Base-by-base conservation (phyloP, 2,888 invertebrate genomes). In the Pollenia labialis region DNA sequence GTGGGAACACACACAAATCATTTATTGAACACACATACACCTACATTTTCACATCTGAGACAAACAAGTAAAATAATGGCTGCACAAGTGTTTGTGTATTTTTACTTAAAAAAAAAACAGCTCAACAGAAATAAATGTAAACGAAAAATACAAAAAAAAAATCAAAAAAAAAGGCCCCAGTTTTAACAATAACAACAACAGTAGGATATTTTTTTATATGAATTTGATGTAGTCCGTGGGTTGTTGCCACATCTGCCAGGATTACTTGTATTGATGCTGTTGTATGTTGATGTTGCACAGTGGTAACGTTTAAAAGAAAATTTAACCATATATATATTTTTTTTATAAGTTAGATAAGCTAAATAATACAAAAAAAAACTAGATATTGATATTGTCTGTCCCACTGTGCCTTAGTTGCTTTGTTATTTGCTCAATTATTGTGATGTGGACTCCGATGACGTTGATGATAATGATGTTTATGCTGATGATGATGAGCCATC, bases 401-500 rank as follows among this genome's bases (percentile, higher is more conserved):
- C 64, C 66, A 81, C 81, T 72, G 81, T 81, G 10, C 18, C 32
- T 40, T 14, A 18, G 46, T 64, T 72, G 14, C 10, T 50, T 40
- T 44, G 11, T 54, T 64, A 12, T 23, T 56, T 18, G 14, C 58
- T 62, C 46, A 52, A 40, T 40, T 46, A 48, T 48, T 81, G 23
- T 52, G 16, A n/a, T 52, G 40, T 46, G 64, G 18, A 54, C 56
- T 60, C 32, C 46, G 56, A 46, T 56, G 48, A 62, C 18, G 64
- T 64, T 72, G 52, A 72, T 52, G 66, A 52, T 54, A 62, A 76
- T 68, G 16, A 54, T 60, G 52, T n/a, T 81, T 16, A 54, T 75
- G 69, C 12, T 50, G 69, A 54, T 44, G 82, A 74, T 83, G 83
- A 83, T 80, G 80, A 60, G 52, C 66, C 71, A 76, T 87, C 86